Base-by-base conservation (phyloP, 2,888 invertebrate species). In the Ametastegia equiseti region DNA sequence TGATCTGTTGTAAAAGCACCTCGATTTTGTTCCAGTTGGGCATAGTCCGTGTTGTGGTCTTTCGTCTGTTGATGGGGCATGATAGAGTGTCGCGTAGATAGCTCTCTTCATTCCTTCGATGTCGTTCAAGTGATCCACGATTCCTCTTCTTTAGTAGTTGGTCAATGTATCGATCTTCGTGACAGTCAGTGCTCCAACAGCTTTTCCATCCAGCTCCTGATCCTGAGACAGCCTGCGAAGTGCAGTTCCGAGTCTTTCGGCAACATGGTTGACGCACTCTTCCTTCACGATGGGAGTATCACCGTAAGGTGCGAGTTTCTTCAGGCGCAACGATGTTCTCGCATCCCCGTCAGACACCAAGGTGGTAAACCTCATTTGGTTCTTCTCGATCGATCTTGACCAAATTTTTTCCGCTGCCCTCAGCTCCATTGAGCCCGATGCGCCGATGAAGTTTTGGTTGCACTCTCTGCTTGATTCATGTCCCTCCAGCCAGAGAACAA, bases 181-280 rank as follows among this genome's bases (percentile, higher is more conserved):
- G n/a, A n/a, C n/a, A n/a, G n/a, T n/a, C n/a, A n/a, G n/a, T n/a
- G n/a, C n/a, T n/a, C n/a, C n/a, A n/a, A n/a, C n/a, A n/a, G n/a
- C n/a, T n/a, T n/a, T n/a, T n/a, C n/a, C n/a, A n/a, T n/a, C n/a
- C n/a, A n/a, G n/a, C n/a, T n/a, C n/a, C n/a, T n/a, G n/a, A n/a
- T n/a, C n/a, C n/a, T n/a, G n/a, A n/a, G n/a, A n/a, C n/a, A n/a
- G n/a, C n/a, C 80, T 82, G 13, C 79, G 50, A 60, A 82, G 77
- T 73, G 75, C 80, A 39, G 80, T 82, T 13, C 80, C 80, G 42
- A 69, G 39, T 57, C 84, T 45, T 78, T 84, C 84, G 50, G 82
- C 75, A 3, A 83, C 82, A 45, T 84, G 84, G 81, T 85, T 84
- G n/a, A n/a, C n/a, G n/a, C n/a, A n/a, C n/a, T n/a, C 82, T 57